Evolutionary conservation across 2,888 invertebrate species (phyloP).

Genomic region (Ophion slaviceki): DNA sequence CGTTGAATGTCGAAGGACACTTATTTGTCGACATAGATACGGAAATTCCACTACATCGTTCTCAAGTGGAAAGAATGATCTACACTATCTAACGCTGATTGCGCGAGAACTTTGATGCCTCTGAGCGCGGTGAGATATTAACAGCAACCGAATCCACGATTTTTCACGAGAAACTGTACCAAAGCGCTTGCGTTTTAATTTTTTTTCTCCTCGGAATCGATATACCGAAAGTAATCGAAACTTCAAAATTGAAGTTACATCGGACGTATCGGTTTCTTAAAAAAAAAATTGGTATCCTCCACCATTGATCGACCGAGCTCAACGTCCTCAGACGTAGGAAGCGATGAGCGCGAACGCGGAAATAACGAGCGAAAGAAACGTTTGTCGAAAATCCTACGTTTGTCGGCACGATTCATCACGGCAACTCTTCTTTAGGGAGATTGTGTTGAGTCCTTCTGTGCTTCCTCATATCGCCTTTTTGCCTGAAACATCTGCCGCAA

Average conservation of each 20-base stretch:
- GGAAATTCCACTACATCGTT: not conserved
- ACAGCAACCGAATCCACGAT: not conserved
- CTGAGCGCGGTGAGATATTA: not conserved
- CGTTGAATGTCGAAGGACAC: not conserved
- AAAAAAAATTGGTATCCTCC: not conserved
- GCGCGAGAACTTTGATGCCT: not conserved
- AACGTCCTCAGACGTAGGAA: not conserved
- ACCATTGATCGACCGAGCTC: not conserved
- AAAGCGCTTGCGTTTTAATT: not conserved
- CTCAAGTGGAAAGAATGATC: not conserved
- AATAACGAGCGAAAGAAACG: not conserved
- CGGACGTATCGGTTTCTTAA: not conserved
- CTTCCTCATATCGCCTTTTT: conserved; percentile 80
- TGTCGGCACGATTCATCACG: not conserved
- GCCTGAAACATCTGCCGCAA: conserved; percentile 78
- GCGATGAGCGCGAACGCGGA: not conserved
- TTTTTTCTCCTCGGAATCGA: not conserved
- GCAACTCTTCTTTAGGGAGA: conserved; percentile 45
- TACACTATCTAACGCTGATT: not conserved
- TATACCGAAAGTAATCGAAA: not conserved
- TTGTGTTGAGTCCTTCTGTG: conserved; percentile 76
- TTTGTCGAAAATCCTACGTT: not conserved
- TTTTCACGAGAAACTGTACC: not conserved
- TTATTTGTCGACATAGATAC: not conserved
- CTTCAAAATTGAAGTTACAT: not conserved